A percentile compares a stretch with the other conserved stretches of the same genome.
Evolutionary conservation across 35 echinoderm and acorn worm species (phyloP).

Genomic region (Apostichopus californicus): DNA sequence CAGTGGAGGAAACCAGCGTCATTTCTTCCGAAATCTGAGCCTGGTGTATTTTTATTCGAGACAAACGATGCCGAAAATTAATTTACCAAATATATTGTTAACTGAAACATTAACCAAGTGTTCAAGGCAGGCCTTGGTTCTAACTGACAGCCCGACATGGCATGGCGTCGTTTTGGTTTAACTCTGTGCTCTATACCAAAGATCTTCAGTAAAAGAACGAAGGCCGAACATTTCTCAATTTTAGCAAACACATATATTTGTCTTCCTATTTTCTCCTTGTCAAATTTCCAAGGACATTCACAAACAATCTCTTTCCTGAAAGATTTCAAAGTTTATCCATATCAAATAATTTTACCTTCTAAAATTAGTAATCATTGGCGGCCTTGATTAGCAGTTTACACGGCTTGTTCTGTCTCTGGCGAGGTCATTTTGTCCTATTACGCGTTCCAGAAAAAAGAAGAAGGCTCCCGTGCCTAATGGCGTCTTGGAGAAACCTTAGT

Average conservation of each 20-base stretch:
- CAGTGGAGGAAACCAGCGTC: conserved; percentile 1
- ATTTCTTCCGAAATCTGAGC: neutral
- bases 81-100: conserved; percentile 42
- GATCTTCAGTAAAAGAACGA: neutral
- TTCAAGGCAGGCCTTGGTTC: conserved; percentile 31
- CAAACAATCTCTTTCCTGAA: conserved; percentile 45
- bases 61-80: conserved; percentile 43
- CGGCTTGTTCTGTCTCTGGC: conserved; percentile 23
- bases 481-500: conserved; percentile 27
- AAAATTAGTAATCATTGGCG: conserved; percentile 54
- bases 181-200: neutral
- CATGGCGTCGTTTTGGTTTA: neutral
- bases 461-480: conserved; percentile 15
- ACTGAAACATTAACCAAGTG: conserved; percentile 40
- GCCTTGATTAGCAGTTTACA: conserved; percentile 51
- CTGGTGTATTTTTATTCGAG: conserved; percentile 8
- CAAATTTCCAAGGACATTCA: conserved; percentile 27
- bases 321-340: conserved; percentile 36
- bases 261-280: conserved; percentile 12
- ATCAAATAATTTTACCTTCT: conserved; percentile 49
- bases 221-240: conserved; percentile 42
- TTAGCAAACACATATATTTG: conserved; percentile 37
- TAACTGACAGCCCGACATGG: conserved; percentile 16
- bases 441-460: conserved; percentile 16
- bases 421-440: conserved; percentile 20